phyloP scores from a whole-genome alignment of 1,140 invertebrate genomes.

The Mactra quadrangularis region DNA sequence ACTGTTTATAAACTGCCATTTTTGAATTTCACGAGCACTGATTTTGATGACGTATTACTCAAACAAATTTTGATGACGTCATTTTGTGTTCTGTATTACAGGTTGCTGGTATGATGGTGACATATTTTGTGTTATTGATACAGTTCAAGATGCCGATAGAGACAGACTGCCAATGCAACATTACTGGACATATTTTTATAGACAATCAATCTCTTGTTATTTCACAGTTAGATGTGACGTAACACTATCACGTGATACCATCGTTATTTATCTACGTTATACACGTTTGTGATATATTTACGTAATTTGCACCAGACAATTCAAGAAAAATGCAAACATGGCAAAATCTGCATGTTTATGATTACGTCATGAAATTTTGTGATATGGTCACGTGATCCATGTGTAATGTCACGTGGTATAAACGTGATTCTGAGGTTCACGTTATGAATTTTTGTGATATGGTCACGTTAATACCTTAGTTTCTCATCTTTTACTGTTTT shows the following conservation, averaged over 20 bases:
- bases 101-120: slow-evolving; percentile 56
- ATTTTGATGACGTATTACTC: too few species aligned
- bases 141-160: slow-evolving; percentile 57
- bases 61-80: too few species aligned
- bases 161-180: slow-evolving; percentile 32
- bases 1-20: too few species aligned
- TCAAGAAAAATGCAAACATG: background rate
- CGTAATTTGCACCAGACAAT: background rate
- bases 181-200: slow-evolving; percentile 29
- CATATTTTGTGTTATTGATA: slow-evolving; percentile 50
- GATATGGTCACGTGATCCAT: background rate
- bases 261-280: too few species aligned
- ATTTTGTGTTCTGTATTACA: too few species aligned
- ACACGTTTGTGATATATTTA: too few species aligned
- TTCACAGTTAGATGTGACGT: slow-evolving; percentile 28
- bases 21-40: too few species aligned
- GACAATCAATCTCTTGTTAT: slow-evolving; percentile 27
- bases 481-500: too few species aligned
- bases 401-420: background rate
- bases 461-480: too few species aligned
- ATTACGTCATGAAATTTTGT: background rate
- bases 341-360: background rate
- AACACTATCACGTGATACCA: background rate
- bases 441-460: too few species aligned
- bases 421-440: too few species aligned